Conservation (phyloP, 2,113 vertebrate genomes). For the Thunnus maccoyii region DNA sequence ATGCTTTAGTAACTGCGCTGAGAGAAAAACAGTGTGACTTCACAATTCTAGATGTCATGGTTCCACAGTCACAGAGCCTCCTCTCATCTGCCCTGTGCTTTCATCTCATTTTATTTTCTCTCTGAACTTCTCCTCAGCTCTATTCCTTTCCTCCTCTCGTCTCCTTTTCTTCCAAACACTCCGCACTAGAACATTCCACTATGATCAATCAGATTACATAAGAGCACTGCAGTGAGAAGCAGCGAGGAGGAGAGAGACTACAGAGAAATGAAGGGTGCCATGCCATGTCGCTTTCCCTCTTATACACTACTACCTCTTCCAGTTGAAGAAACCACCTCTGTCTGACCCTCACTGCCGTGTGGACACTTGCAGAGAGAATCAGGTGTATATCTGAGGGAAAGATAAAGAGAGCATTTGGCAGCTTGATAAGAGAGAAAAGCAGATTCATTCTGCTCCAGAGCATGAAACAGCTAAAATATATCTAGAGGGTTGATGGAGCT, state of each 20-base stretch:
- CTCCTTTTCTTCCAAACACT: slow-evolving; percentile 36
- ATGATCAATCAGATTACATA: slow-evolving; percentile 83
- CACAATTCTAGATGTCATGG: slow-evolving; percentile 3
- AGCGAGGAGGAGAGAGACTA: slow-evolving; percentile 37
- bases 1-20: background rate
- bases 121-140: slow-evolving; percentile 12
- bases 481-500: slow-evolving; percentile 11
- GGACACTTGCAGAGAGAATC: background rate
- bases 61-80: slow-evolving; percentile 10
- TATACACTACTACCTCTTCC: background rate
- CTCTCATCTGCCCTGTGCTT: slow-evolving; percentile 13
- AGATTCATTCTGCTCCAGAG: slow-evolving; percentile 2
- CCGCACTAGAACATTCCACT: slow-evolving; percentile 69
- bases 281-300: slow-evolving; percentile 16
- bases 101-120: slow-evolving; percentile 18
- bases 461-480: background rate
- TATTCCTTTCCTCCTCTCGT: slow-evolving; percentile 13
- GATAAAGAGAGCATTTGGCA: slow-evolving; percentile 4
- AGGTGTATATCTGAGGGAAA: too few relatives aligned
- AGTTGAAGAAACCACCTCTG: slow-evolving; percentile 10
- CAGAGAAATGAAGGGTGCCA: slow-evolving; percentile 37
- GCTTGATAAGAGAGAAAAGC: slow-evolving; percentile 13
- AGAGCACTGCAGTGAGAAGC: slow-evolving; percentile 77
- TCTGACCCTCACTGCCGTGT: slow-evolving; percentile 20
- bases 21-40: background rate